A percentile compares a stretch with the other conserved stretches of the same genome.
phyloP scores from a whole-genome alignment of 2,113 vertebrate species.

The Anolis carolinensis region DNA sequence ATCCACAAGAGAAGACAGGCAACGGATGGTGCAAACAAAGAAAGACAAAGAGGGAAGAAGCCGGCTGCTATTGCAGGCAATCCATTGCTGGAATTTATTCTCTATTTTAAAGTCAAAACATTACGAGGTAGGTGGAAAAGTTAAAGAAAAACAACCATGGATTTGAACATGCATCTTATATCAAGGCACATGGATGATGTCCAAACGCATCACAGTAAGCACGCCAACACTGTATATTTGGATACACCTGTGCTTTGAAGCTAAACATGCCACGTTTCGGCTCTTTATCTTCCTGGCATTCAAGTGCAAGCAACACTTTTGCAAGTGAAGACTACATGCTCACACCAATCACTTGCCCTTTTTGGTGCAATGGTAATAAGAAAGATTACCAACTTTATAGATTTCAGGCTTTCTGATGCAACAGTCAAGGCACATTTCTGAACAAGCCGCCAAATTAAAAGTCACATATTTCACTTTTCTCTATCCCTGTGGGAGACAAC shows the following conservation, averaged over 20 bases:
- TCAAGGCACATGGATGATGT: not conserved
- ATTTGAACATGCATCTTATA: not conserved
- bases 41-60: not conserved
- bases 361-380: not conserved
- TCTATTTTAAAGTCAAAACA: not conserved
- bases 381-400: not conserved
- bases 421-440: slow-evolving; percentile 1
- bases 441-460: not conserved
- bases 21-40: slow-evolving; percentile 5
- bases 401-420: not conserved
- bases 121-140: not conserved
- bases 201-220: not conserved
- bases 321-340: not conserved
- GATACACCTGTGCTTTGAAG: not conserved
- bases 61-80: not conserved
- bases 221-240: not conserved
- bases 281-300: not conserved
- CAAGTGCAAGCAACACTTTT: not conserved
- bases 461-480: slow-evolving; percentile 10
- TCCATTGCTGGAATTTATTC: not conserved
- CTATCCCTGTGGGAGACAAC: slow-evolving; percentile 8
- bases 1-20: not conserved
- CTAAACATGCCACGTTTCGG: not conserved
- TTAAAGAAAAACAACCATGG: not conserved
- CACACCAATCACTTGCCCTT: not conserved